These are phyloP conservation scores for Tragelaphus scriptus DNA, from an alignment of 2,113 vertebrate genomes.

Conservation along the genomic window DNA sequence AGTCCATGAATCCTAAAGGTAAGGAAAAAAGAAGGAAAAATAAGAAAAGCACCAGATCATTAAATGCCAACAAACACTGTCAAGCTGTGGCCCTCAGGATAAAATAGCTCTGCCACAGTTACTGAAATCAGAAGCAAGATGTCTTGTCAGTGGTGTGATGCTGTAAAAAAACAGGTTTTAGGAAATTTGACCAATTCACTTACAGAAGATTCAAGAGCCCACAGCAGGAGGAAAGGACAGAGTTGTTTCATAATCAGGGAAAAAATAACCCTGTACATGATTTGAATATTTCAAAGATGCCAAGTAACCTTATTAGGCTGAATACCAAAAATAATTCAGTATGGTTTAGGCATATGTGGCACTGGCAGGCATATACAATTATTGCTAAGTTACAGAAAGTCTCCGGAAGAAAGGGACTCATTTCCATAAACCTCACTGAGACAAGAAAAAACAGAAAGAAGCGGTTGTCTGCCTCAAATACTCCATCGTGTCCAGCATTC, in stretches of 20 bases:
- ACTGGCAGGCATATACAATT: neutral
- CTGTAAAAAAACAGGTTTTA: neutral
- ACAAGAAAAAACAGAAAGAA: neutral
- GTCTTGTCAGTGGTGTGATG: neutral
- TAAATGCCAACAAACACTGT: neutral
- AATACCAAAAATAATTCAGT: neutral
- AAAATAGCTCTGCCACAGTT: neutral
- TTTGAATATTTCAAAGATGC: neutral
- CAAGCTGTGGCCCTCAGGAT: neutral
- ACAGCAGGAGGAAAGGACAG: neutral
- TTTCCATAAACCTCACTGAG: neutral
- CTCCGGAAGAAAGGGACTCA: neutral
- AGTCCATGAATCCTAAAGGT: constrained; percentile 91
- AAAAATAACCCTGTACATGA: neutral
- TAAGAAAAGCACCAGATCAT: neutral
- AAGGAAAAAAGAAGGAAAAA: constrained; percentile 34
- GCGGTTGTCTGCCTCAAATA: neutral
- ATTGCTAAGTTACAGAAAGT: neutral
- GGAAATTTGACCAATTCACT: neutral
- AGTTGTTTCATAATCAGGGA: neutral
- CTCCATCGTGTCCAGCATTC: neutral
- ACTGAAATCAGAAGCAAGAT: neutral
- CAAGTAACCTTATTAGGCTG: neutral
- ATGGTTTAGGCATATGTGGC: rapidly evolving
- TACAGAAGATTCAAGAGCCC: neutral